phyloP scores from a whole-genome alignment of 2,113 vertebrate genomes.

The Antennarius striatus region DNA sequence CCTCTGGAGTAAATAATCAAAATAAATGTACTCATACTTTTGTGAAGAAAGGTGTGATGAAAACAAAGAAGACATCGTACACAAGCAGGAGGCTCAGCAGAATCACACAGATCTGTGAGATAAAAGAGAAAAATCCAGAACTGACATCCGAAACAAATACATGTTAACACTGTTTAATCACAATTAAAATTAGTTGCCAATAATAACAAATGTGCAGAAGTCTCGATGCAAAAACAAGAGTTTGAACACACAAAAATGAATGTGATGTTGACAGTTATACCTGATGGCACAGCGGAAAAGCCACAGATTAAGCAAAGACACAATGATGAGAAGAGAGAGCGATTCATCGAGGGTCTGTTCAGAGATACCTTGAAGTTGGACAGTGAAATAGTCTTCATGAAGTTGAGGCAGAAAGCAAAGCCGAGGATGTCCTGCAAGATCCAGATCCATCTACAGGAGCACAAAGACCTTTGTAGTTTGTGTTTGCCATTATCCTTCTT shows the following conservation, averaged over 20 bases:
- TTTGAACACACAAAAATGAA: too few relatives aligned
- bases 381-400: conserved; percentile 92
- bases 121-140: conserved; percentile 1
- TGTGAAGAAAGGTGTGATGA: conserved; percentile 97
- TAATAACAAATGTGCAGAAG: neutral
- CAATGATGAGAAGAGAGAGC: neutral
- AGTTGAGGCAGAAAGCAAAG: conserved; percentile 94
- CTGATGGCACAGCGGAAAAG: too few relatives aligned
- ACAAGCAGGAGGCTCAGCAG: conserved; percentile 92
- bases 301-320: too few relatives aligned
- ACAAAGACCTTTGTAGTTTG: too few relatives aligned
- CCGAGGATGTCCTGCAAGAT: conserved; percentile 94
- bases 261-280: too few relatives aligned
- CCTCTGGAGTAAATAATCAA: neutral
- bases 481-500: neutral
- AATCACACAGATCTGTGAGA: conserved; percentile 90
- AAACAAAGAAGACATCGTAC: conserved; percentile 98
- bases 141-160: neutral
- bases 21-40: conserved; percentile 79
- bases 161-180: neutral
- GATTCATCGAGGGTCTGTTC: neutral
- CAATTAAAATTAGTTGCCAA: neutral
- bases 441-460: conserved; percentile 92
- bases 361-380: conserved; percentile 92
- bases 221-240: too few relatives aligned